Evolutionary conservation across 2,797 vertebrate genomes (phyloP), one percentile per base, ranked within the genome.

Genomic region (Pteropus rufus): DNA sequence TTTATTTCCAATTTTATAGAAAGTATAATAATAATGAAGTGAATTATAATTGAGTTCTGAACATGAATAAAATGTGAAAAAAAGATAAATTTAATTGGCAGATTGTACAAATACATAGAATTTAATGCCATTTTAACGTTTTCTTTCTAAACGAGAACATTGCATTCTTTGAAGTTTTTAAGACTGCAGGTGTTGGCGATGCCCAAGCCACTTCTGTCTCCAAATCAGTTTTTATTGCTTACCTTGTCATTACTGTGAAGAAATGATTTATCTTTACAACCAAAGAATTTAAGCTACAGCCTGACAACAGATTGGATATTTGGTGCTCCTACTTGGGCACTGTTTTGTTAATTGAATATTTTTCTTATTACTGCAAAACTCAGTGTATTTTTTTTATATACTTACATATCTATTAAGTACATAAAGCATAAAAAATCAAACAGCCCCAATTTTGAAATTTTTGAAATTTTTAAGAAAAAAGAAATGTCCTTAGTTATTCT

Each of bases 1-100:
- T 92, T 87, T 52, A 79, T 94, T 94, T 94, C 19, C 88, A 26
- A 90, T 95, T 96, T 75, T 92, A 29, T 58, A 46, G 80, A 93
- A 87, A 56, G 49, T 36, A 39, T 75, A 76, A 86, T 69, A 76
- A 80, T 15, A 92, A 67, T 60, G 31, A 65, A 85, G 15, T 69
- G 24, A 29, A 67, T 34, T 64, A 18, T 73, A 87, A 94, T 29
- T 88, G 62, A 81, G n/a, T 93, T 92, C 52, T 80, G 72, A 90
- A 67, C 52, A 82, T 54, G n/a, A 85, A n/a, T 34, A 76, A 76
- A 95, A 77, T 34, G 67, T 10, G 41, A 77, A 44, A 29, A 46
- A 89, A 75, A 36, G 31, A 84, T 58, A 67, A 54, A 79, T 69
- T 67, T 56, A 90, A 7, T 64, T 93, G 86, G 41, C 52, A 84